phyloP scores from a whole-genome alignment of 2,797 vertebrate genomes.

The Sebastes steindachneri region DNA sequence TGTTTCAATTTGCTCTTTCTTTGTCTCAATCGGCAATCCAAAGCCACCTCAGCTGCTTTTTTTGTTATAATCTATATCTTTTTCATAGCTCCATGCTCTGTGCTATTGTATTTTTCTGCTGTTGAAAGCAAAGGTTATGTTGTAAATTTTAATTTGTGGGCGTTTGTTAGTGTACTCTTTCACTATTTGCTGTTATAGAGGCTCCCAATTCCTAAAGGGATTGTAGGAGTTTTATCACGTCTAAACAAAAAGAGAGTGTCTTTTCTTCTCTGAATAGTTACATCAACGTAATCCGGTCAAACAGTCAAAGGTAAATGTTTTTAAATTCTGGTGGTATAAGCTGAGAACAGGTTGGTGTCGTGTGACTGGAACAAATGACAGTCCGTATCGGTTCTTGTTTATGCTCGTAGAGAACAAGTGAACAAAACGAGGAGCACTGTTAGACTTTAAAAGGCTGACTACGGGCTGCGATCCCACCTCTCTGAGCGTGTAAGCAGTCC shows the following conservation, averaged over 20 bases:
- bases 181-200: background rate
- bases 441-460: slow-evolving; percentile 28
- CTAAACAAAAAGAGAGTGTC: background rate
- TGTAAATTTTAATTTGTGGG: background rate
- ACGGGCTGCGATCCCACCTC: slow-evolving; percentile 26
- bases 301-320: background rate
- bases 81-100: background rate
- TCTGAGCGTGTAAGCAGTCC: slow-evolving; percentile 28
- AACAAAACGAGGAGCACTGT: slow-evolving; percentile 16
- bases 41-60: background rate
- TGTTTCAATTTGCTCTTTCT: background rate
- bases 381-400: slow-evolving; percentile 16
- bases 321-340: background rate
- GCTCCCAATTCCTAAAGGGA: background rate
- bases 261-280: background rate
- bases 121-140: background rate
- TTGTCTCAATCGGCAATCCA: background rate
- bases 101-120: background rate
- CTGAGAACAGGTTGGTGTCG: background rate
- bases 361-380: slow-evolving; percentile 37
- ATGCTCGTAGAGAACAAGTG: background rate
- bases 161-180: background rate
- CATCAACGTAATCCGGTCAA: background rate
- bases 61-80: background rate
- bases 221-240: background rate